These are phyloP conservation scores for Otocyon megalotis DNA, from an alignment of 2,113 vertebrate genomes.

Conservation along the genomic window DNA sequence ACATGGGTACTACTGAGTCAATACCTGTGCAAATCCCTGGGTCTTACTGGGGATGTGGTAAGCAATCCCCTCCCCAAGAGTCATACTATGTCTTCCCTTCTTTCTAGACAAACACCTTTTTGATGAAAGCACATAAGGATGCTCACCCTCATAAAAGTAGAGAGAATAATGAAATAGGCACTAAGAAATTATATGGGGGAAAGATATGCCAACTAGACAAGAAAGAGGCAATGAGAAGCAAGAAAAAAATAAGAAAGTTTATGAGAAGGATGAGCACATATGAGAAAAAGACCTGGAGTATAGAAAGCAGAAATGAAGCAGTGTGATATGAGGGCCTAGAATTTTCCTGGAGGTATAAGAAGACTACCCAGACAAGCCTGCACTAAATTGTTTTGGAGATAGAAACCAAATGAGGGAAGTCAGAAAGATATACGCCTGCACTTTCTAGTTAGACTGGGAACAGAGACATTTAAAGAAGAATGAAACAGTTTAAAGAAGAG, in stretches of 20 bases:
- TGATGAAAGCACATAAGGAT: not conserved
- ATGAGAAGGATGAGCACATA: not conserved
- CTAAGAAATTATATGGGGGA: not conserved
- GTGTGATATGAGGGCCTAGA: not conserved
- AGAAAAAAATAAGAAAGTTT: not conserved
- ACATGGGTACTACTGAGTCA: not conserved
- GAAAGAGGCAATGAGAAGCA: not conserved
- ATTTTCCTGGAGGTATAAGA: not conserved
- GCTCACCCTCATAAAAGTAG: not conserved
- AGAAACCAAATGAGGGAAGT: not conserved
- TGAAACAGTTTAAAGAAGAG: not conserved
- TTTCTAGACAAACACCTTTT: not conserved
- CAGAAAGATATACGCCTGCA: not conserved
- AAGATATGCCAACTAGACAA: not conserved
- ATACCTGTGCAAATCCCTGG: not conserved
- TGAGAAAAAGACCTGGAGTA: not conserved
- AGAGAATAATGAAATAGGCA: constrained; percentile 17
- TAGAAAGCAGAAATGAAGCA: not conserved
- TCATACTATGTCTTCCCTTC: not conserved
- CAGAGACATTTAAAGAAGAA: not conserved
- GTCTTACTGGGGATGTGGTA: not conserved
- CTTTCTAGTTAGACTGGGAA: not conserved
- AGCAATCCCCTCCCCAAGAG: not conserved
- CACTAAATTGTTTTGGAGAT: not conserved
- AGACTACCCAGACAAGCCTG: not conserved